Evolutionary conservation across 2,797 vertebrate species (phyloP), one percentile per base, ranked within the genome.

Genomic region (Hippoglossus hippoglossus): DNA sequence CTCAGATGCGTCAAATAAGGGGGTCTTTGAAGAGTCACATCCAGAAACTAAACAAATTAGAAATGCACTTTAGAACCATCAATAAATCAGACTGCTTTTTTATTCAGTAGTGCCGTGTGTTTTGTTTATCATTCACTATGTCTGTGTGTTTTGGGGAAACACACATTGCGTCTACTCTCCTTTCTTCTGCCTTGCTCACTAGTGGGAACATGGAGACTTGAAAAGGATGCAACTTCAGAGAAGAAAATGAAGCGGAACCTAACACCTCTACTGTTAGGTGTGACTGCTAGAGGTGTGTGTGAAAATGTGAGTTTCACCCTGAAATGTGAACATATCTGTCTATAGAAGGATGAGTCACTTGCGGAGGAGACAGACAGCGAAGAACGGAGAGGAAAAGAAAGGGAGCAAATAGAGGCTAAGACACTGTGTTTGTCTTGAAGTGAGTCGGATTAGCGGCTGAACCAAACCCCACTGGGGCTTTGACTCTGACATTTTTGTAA

Each of bases 221-320:
- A 73, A 62, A 68, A 74, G 56, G 65, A 83, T 62, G 76, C 71
- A 78, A 81, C 72, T 80, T 83, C 72, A 77, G 70, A 54, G 61
- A 63, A 41, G 68, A 79, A 77, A 87, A 82, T 71, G 78, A 77
- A 88, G 41, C 15, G 0, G 69, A 67, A 79, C 77, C 22, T 76
- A 84, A 89, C 90, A 90, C 91, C 71, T 89, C 67, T 12, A 56
- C 65, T 79, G 80, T 85, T 64, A 85, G 73, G 81, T 82, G 88
- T 78, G 86, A 83, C 77, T 83, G 85, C 49, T 57, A 39, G 74
- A 86, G 84, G 82, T 87, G 86, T 82, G 80, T 50, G 80, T 52
- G 78, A 73, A 78, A 75, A 82, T 77, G 63, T 60, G 69, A 75
- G 76, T 71, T 82, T 80, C 74, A 67, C 71, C 75, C 66, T 2